Evolutionary conservation across 1,140 invertebrate species (phyloP), one percentile per base, ranked within the genome.

Genomic region (Arion vulgaris): DNA sequence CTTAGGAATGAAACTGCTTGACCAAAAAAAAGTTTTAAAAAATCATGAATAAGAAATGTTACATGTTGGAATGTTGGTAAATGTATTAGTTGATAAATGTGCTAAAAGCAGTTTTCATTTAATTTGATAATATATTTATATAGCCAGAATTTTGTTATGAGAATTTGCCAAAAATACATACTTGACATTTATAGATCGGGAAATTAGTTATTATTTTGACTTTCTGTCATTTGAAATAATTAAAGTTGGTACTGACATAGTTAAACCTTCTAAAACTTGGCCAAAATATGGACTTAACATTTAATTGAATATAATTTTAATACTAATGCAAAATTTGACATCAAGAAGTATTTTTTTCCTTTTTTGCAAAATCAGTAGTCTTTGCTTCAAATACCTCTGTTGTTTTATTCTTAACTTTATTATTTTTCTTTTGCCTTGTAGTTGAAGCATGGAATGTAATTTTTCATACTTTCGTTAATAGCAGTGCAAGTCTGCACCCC

Each of bases 311-410:
- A 17, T 1, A 57, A 23, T 57, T 57, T 57, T 57, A 15, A 23
- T 19, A 28, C 34, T 36, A 34, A 28, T 28, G 32, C n/a, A 13
- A 34, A 57, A 28, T 77, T 69, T 80, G 53, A 80, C 77, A 57
- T 51, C 36, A 51, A 15, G 23, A 71, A 72, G 41, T 80, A 23
- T 71, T 72, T 80, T n/a, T 45, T 13, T 79, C 15, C 15, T 79
- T 68, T 79, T 66, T 80, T 80, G 79, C 79, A 28, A 80, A 71
- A 62, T 80, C 69, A 80, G 79, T 80, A 80, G 79, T 80, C 79
- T 80, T 80, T 80, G 79, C 79, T 80, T 80, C 79, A 80, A 39
- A 62, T 80, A 68, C 68, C 79, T 80, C 66, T 69, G 36, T 80
- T 80, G 23, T 26, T 76, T 53, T 76, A 32, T 57, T 76, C 57